phyloP scores from a whole-genome alignment of 2,888 invertebrate species.

The Rapana venosa region DNA sequence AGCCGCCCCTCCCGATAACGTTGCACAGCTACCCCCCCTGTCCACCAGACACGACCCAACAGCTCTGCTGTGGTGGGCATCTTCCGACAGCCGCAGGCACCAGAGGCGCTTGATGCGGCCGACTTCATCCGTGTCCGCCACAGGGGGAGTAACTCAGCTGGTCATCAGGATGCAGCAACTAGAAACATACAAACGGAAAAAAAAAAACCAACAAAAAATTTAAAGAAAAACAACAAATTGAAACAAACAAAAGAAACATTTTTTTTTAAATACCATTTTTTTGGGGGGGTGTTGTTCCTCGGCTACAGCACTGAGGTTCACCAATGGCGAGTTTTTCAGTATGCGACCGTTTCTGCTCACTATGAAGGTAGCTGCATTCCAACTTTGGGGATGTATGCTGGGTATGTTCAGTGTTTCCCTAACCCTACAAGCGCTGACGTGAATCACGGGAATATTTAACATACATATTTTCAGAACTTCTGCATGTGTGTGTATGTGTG shows the following conservation, averaged over 20 bases:
- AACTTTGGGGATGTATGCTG: not conserved
- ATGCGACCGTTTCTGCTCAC: no score
- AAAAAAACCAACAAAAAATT: not conserved
- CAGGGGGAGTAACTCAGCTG: not conserved
- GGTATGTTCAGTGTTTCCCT: not conserved
- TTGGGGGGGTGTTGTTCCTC: no score
- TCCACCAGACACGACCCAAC: not conserved
- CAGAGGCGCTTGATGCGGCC: not conserved
- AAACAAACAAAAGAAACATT: not conserved
- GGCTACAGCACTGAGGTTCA: no score
- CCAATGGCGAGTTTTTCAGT: no score
- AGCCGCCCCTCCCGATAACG: not conserved
- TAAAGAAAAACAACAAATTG: not conserved
- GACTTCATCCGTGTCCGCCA: conserved; percentile 7
- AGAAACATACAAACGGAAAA: not conserved
- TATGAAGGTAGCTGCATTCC: no score
- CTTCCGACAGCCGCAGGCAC: not conserved
- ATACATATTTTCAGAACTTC: not conserved
- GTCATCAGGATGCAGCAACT: not conserved
- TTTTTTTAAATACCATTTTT: no score
- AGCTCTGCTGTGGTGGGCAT: not conserved
- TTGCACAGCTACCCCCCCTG: not conserved
- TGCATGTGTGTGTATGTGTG: not conserved
- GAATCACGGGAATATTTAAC: not conserved
- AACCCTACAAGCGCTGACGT: not conserved